Base-by-base conservation (phyloP, 2,888 invertebrate species). In the Imbricaverruca yamaguchii region DNA sequence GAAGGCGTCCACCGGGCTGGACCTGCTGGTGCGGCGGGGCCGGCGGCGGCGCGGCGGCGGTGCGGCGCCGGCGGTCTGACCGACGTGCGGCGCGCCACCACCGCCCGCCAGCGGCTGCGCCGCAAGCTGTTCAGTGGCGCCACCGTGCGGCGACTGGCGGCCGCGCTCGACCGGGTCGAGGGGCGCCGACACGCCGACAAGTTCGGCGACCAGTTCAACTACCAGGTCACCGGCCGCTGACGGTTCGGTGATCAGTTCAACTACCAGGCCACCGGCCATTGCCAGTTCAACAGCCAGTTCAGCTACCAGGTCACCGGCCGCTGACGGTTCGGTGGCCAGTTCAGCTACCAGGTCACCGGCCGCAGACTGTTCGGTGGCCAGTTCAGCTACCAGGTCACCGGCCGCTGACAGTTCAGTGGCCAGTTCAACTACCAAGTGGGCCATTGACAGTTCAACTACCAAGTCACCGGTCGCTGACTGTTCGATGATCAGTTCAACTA, bases 201-300 rank as follows among this genome's bases (percentile, higher is more conserved):
- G 85, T 90, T 88, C 86, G 89, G 88, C 6, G 89, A 89, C 84
- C 89, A 89, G 84, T 90, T 89, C 85, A 88, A 89, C 84, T 90
- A 90, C 55, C 74, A 74, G 53, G 53, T 74, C 23, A 74, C 69
- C 12, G 85, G 86, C 80, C 88, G 88, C 82, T 84, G 85, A 81
- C 86, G 85, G 69, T 10, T 25, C 82, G 83, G 85, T 80, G 89
- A 89, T 84, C 89, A 89, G 85, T 90, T 88, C 86, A 89, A 88
- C 4, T 89, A 89, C 84, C 25, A n/a, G 4, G 61, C 23, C 10
- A 6, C 65, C 7, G 23, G 7, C 8, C 9, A 3, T 13, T 25
- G 25, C 8, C 89, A 89, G 84, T 90, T 89, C 85, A 88, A 89
- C 84, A 89, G 89, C 55, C 74, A 74, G 53, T 23, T 74, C 23